Conservation (phyloP, 2,113 vertebrate species). For the Hyaena hyaena region DNA sequence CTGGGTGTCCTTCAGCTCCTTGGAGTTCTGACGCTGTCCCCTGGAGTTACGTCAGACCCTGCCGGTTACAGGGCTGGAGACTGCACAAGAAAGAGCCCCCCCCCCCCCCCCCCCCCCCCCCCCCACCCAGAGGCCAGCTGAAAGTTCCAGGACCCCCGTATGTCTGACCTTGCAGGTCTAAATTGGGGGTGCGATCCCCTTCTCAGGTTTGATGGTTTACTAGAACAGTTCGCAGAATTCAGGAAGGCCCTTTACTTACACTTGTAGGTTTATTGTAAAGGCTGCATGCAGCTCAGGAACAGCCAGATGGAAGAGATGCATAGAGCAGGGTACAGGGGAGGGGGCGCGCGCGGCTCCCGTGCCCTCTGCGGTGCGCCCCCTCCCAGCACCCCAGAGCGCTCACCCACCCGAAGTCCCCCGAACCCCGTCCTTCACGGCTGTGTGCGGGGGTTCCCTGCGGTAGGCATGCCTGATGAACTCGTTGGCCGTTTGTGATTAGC, state of each 20-base stretch:
- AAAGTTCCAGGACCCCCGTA: neutral
- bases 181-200: neutral
- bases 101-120: no score
- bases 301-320: neutral
- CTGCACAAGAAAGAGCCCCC: accelerated
- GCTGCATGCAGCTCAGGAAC: neutral
- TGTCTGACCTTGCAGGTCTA: neutral
- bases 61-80: accelerated
- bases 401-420: accelerated
- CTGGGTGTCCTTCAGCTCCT: neutral
- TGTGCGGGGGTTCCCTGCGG: accelerated
- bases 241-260: neutral
- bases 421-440: neutral
- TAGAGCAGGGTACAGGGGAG: no score
- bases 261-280: no score
- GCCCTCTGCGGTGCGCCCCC: accelerated
- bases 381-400: neutral
- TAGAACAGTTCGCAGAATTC: neutral
- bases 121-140: neutral
- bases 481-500: no score
- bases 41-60: accelerated
- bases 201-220: neutral
- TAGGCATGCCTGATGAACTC: accelerated
- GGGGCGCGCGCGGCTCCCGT: accelerated
- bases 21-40: neutral